Conservation (phyloP, 2,888 invertebrate genomes). For the Euclidia mi region DNA sequence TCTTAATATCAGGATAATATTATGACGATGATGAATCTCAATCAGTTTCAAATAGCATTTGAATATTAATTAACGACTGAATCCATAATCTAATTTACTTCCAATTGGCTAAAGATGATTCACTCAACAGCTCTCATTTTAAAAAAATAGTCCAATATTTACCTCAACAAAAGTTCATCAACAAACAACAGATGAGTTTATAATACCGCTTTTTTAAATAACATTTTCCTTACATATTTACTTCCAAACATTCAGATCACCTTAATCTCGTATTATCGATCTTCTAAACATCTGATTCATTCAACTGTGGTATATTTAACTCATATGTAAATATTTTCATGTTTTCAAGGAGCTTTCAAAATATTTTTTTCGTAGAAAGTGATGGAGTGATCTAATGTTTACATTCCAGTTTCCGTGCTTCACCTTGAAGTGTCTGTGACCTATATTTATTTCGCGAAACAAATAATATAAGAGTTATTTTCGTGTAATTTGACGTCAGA, state of each 20-base stretch:
- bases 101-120: too few relatives aligned
- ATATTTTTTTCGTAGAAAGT: conserved; percentile 31
- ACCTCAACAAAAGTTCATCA: too few relatives aligned
- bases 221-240: conserved; percentile 11
- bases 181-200: too few relatives aligned
- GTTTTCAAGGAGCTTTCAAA: conserved; percentile 28
- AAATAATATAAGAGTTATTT: conserved; percentile 47
- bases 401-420: conserved; percentile 29
- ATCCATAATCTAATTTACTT: too few relatives aligned
- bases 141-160: too few relatives aligned
- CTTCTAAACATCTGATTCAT: conserved; percentile 8
- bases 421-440: conserved; percentile 51
- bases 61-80: too few relatives aligned
- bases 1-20: too few relatives aligned
- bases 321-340: conserved; percentile 26
- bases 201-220: too few relatives aligned
- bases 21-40: too few relatives aligned
- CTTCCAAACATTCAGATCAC: not conserved
- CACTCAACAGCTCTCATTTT: too few relatives aligned
- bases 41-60: too few relatives aligned
- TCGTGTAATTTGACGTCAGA: conserved; percentile 44
- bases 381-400: conserved; percentile 30
- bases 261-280: not conserved
- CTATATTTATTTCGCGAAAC: conserved; percentile 49
- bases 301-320: not conserved